Conservation (phyloP, 2,888 invertebrate species). For the Danaus chrysippus region DNA sequence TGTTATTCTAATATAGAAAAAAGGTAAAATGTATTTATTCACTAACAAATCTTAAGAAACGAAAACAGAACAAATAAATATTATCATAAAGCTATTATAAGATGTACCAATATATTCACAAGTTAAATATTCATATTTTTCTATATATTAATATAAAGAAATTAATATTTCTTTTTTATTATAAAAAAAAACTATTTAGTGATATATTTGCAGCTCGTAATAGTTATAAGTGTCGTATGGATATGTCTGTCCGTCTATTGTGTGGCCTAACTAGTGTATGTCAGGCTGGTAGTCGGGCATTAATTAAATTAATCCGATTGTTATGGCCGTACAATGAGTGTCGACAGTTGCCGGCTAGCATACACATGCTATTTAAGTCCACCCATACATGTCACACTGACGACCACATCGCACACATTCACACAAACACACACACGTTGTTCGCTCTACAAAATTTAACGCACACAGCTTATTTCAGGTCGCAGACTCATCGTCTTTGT, state of each 20-base stretch:
- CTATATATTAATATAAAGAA: neutral
- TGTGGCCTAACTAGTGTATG: constrained; percentile 6
- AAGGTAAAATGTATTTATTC: neutral
- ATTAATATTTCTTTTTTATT: constrained; percentile 12
- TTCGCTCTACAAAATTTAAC: neutral
- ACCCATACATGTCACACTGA: neutral
- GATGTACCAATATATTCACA: constrained; percentile 9
- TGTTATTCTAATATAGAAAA: constrained; percentile 4
- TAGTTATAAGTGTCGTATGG: constrained; percentile 2
- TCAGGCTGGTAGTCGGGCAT: constrained; percentile 12
- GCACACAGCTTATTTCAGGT: neutral
- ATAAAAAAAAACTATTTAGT: no score
- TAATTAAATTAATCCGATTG: constrained; percentile 47
- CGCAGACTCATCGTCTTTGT: no score
- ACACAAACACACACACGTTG: neutral
- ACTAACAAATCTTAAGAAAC: neutral
- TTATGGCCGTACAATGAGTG: constrained; percentile 37
- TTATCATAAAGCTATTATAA: neutral
- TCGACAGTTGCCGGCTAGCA: constrained; percentile 26
- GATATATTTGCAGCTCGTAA: neutral
- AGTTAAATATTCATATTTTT: neutral
- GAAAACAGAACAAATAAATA: constrained; percentile 2
- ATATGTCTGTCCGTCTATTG: constrained; percentile 1
- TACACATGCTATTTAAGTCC: neutral
- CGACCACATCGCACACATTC: constrained; percentile 11